Base-by-base conservation (phyloP, 2,113 vertebrate species). In the Xerus inauris region DNA sequence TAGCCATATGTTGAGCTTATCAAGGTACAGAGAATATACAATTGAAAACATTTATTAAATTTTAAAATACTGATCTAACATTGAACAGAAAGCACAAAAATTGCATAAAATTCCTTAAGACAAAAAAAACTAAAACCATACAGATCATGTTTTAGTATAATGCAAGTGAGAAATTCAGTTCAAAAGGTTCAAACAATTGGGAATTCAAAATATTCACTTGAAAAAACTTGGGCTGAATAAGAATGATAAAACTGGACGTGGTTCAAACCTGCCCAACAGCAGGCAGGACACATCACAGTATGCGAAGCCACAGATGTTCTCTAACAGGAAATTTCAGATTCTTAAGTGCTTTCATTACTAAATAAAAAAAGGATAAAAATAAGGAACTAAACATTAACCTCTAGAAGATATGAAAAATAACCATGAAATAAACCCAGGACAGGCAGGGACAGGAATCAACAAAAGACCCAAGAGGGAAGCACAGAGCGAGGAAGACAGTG, bases 81-180 rank as follows among this genome's bases (percentile, higher is more conserved):
- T 57, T 82, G 54, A 26, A 47, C 38, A 94, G 75, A 83, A 89
- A 95, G 30, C 51, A 95, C 26, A 86, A 72, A 76, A 87, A 67
- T 32, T 54, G 9, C 13, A 87, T 30, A 83, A 92, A 83, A 92
- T 62, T 59, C 51, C 30, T 72, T 28, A 89, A 51, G 26, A 71
- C 67, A 49, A 77, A 79, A 84, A 89, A 62, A 45, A 24, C 54
- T 65, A n/a, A 88, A 95, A 75, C 32, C 59, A 7, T 51, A 28
- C 12, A 83, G 54, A 65, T 42, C 5, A 62, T 42, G 9, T 64
- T 92, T 87, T 28, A 89, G 65, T 40, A 80, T 45, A 86, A 64
- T 85, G 49, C 38, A 76, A 76, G 72, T 59, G 47, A 91, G 49
- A 94, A 91, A 73, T 69, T 51, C 38, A 9, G 22, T 19, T 94